phyloP scores from a whole-genome alignment of 2,797 vertebrate genomes.

The Somateria mollissima region DNA sequence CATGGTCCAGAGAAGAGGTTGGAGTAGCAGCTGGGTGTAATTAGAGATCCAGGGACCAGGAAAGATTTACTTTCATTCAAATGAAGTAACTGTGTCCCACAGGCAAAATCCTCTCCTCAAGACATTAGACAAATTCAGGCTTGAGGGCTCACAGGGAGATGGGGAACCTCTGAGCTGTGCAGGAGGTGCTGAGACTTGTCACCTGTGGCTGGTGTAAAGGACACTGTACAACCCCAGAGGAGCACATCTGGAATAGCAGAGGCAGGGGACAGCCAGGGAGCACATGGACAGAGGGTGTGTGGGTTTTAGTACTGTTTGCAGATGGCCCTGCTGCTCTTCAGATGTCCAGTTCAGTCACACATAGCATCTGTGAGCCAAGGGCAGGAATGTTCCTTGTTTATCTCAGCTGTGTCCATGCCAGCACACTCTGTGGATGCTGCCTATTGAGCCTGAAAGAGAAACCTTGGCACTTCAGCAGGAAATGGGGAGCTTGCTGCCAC shows the following conservation, averaged over 20 bases:
- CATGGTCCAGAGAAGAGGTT: conserved; percentile 39
- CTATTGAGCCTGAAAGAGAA: not conserved
- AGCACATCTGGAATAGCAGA: not conserved
- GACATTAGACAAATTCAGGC: not conserved
- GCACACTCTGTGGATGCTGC: not conserved
- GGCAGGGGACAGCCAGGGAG: not conserved
- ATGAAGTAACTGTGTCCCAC: not conserved
- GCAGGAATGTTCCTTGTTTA: not conserved
- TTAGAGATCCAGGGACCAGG: conserved; percentile 55
- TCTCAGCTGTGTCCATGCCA: not conserved
- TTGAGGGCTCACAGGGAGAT: not conserved
- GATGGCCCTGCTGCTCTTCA: not conserved
- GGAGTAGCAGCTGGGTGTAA: conserved; percentile 70
- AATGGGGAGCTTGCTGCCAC: not conserved
- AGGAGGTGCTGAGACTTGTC: not conserved
- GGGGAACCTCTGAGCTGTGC: not conserved
- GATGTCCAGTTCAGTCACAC: not conserved
- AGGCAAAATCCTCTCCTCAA: not conserved
- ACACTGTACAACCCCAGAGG: not conserved
- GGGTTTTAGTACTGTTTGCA: not conserved
- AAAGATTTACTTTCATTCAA: conserved; percentile 43
- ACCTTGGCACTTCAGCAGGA: not conserved
- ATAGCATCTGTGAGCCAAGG: not conserved
- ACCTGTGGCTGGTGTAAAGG: not conserved
- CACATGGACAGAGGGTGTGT: not conserved